phyloP scores from a whole-genome alignment of 2,797 vertebrate species.

The Menidia menidia region DNA sequence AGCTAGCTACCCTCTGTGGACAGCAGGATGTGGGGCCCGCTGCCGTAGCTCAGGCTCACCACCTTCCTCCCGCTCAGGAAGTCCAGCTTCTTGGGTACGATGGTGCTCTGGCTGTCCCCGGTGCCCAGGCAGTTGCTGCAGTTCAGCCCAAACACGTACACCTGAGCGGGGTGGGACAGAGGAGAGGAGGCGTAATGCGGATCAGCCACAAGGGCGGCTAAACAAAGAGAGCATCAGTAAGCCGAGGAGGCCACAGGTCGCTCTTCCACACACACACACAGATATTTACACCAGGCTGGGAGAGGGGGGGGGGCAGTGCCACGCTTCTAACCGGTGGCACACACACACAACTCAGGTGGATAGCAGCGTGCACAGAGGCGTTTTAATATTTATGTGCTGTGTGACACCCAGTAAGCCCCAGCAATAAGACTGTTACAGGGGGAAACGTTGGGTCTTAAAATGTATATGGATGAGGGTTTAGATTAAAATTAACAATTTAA shows the following conservation, averaged over 20 bases:
- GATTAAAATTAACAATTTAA: too few species aligned
- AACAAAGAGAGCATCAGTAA: constrained; percentile 11
- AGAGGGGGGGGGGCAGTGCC: not conserved
- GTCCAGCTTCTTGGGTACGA: constrained; percentile 94
- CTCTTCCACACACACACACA: constrained; percentile 21
- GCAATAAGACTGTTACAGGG: too few species aligned
- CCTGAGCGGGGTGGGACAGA: constrained; percentile 73
- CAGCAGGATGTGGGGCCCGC: constrained; percentile 93
- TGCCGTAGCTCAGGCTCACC: constrained; percentile 92
- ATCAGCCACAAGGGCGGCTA: constrained; percentile 31
- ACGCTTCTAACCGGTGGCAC: not conserved
- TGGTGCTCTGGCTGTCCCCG: constrained; percentile 93
- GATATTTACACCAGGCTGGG: constrained; percentile 5
- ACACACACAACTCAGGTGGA: not conserved
- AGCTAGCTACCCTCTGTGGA: constrained; percentile 89
- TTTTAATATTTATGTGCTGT: too few species aligned
- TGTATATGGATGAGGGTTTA: too few species aligned
- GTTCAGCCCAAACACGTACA: constrained; percentile 94
- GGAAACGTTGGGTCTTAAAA: too few species aligned
- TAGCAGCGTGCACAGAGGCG: not conserved
- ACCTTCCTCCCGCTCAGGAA: constrained; percentile 93
- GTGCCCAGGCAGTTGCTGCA: constrained; percentile 96
- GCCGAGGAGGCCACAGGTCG: constrained; percentile 24
- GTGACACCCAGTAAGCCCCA: too few species aligned
- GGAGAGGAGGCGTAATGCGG: not conserved